Evolutionary conservation across 2,797 vertebrate genomes (phyloP), one percentile per base, ranked within the genome.

Genomic region (Myotis daubentonii): DNA sequence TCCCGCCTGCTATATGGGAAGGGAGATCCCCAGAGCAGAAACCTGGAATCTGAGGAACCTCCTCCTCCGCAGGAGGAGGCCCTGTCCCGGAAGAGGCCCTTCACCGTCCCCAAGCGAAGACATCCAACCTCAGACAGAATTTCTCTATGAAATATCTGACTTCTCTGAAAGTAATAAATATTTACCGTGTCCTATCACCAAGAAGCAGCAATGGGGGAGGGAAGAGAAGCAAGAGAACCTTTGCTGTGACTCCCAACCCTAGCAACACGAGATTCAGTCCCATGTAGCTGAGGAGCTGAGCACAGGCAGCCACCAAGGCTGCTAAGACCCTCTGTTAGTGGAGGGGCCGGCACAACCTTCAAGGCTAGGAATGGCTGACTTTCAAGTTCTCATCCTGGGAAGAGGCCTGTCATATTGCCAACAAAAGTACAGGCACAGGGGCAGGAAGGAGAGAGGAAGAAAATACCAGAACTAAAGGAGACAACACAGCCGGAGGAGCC

Each of bases 161-260:
- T 98, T 98, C 96, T 98, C 97, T 97, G 96, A 98, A 97, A 98
- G 97, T 98, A 98, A 98, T 98, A 98, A 98, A 98, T 98, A 98
- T 97, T 98, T 97, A 97, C 97, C 79, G 55, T 97, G 96, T 98
- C 97, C 97, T 98, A 95, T 93, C 97, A 97, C 94, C 89, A 98
- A 96, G 97, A 96, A 98, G 98, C 98, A 98, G 96, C 96, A 97
- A 95, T 17, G 90, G 95, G 81, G 15, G 82, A 87, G 89, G 53
- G 5, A 30, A 51, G 20, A 76, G 51, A 66, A 7, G n/a, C 5
- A 13, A 60, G 60, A 17, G 94, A 97, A 97, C 88, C 30, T 60
- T 60, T 70, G 60, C 96, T 92, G 85, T 97, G 87, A 95, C 85
- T 93, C 93, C 57, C 93, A 93, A 97, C 94, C 96, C 97, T 96